Conservation (phyloP, 2,888 invertebrate genomes). For the Tetropium fuscum region DNA sequence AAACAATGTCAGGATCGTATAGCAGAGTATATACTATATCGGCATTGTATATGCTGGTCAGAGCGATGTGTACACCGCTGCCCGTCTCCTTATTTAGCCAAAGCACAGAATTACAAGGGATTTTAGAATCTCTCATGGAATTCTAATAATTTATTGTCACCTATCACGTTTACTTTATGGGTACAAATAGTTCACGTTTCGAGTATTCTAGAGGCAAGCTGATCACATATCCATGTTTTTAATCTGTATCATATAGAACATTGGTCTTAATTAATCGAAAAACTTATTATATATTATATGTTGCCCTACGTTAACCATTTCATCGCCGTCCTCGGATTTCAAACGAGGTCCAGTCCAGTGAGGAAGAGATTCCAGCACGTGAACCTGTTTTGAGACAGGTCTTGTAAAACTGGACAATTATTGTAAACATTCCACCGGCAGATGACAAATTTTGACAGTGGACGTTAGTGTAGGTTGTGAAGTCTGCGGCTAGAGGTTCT, state of each 20-base stretch:
- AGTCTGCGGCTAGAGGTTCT: too few relatives aligned
- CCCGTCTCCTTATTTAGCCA: constrained; percentile 39
- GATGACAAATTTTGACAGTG: background rate
- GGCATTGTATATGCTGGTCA: constrained; percentile 37
- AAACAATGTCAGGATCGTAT: constrained; percentile 37
- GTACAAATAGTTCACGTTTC: constrained; percentile 31
- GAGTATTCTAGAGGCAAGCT: constrained; percentile 26
- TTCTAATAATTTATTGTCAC: constrained; percentile 41
- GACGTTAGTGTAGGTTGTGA: too few relatives aligned
- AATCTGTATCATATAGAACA: constrained; percentile 24
- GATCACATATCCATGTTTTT: constrained; percentile 18
- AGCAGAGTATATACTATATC: constrained; percentile 35
- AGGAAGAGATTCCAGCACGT: too few relatives aligned
- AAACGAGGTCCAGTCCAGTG: too few relatives aligned
- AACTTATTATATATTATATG: constrained; percentile 12
- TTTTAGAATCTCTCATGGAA: constrained; percentile 40
- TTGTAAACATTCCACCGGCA: too few relatives aligned
- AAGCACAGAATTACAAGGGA: constrained; percentile 38
- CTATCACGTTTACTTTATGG: constrained; percentile 31
- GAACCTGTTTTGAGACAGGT: too few relatives aligned
- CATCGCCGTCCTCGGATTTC: background rate
- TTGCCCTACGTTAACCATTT: background rate
- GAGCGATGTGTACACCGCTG: constrained; percentile 33
- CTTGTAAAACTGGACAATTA: too few relatives aligned
- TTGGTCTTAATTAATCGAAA: constrained; percentile 26